phyloP scores from a whole-genome alignment of 2,113 vertebrate genomes.

The Vombatus ursinus region DNA sequence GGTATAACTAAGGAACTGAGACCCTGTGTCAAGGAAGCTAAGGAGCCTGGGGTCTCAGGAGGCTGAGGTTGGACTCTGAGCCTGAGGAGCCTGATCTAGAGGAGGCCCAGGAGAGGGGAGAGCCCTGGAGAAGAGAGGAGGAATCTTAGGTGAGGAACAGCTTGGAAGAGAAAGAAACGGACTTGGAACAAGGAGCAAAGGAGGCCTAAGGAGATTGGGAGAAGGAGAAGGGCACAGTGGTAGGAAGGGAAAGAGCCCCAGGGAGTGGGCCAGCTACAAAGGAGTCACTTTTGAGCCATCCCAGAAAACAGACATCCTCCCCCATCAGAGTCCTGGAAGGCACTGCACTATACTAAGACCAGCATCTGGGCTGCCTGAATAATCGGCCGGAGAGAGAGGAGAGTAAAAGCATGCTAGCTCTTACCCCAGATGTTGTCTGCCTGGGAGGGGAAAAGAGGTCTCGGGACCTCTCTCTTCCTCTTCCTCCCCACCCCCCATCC shows the following conservation, averaged over 20 bases:
- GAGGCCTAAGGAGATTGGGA: neutral
- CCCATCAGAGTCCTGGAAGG: neutral
- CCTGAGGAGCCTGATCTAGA: neutral
- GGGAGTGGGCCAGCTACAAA: neutral
- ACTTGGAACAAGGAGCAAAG: neutral
- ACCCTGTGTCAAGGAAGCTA: neutral
- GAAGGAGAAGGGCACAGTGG: neutral
- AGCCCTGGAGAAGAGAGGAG: neutral
- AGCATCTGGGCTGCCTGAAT: neutral
- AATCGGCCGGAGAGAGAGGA: neutral
- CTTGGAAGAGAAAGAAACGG: neutral
- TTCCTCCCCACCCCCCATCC: neutral
- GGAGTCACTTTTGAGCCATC: neutral
- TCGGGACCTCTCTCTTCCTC: accelerated
- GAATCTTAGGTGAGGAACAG: neutral
- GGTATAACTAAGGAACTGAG: neutral
- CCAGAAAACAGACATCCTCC: neutral
- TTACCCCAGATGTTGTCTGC: neutral
- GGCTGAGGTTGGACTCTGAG: neutral
- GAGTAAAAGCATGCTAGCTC: neutral
- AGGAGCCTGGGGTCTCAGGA: neutral
- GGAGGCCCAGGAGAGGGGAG: neutral
- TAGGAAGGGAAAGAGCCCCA: neutral
- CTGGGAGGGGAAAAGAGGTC: neutral
- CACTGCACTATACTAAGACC: neutral